These are phyloP conservation scores for Hyppa rectilinea DNA, from an alignment of 2,888 invertebrate species.

Conservation along the genomic window DNA sequence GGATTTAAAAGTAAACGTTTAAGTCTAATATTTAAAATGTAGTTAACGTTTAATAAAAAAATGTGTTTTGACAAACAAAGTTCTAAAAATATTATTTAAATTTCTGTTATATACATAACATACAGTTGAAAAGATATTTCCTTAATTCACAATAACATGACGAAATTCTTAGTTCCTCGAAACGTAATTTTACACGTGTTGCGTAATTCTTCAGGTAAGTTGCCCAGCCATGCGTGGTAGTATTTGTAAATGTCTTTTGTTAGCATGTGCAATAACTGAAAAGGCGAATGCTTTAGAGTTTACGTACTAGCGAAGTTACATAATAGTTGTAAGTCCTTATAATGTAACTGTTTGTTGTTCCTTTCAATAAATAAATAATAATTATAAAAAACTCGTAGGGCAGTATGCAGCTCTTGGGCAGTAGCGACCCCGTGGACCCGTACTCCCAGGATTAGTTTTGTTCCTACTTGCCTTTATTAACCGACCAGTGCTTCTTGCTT, in stretches of 20 bases:
- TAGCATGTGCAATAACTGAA: neutral
- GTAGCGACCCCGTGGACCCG: neutral
- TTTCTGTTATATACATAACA: no score
- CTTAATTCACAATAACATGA: conserved; percentile 1
- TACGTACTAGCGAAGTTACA: neutral
- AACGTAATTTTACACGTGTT: neutral
- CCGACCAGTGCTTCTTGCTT: neutral
- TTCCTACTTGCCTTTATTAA: neutral
- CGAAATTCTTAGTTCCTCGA: neutral
- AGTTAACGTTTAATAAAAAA: neutral
- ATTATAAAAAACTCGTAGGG: neutral
- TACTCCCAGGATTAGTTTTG: neutral
- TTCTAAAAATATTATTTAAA: no score
- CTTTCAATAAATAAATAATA: no score
- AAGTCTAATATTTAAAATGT: neutral
- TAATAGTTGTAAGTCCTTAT: neutral
- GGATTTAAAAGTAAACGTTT: neutral
- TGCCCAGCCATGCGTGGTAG: neutral
- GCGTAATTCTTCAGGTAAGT: conserved; percentile 13
- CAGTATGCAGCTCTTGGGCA: neutral
- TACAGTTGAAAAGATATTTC: neutral
- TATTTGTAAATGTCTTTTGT: neutral
- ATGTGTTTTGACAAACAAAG: neutral
- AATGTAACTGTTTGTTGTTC: no score
- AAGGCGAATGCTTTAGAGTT: neutral